Conservation (phyloP, 2,797 vertebrate genomes). For the Setipinna tenuifilis region DNA sequence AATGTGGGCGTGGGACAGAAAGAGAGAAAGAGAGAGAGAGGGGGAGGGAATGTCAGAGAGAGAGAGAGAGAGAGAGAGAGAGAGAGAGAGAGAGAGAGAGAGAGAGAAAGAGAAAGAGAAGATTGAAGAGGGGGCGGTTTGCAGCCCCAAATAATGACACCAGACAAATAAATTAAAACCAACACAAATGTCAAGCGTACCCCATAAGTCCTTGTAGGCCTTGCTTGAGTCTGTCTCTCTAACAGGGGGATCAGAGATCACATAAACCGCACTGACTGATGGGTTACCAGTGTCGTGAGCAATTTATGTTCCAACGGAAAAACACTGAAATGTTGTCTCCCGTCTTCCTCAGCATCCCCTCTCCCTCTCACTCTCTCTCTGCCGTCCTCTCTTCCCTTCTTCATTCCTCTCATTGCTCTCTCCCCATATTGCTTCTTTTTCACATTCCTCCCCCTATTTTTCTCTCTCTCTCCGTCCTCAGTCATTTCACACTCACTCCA, state of each 20-base stretch:
- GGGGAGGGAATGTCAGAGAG: background rate
- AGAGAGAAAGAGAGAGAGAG: background rate
- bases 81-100: slow-evolving; percentile 16
- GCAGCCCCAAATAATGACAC: slow-evolving; percentile 18
- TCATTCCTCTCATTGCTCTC: slow-evolving; percentile 17
- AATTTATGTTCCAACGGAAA: slow-evolving; percentile 21
- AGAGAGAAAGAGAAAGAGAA: background rate
- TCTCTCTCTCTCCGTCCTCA: background rate
- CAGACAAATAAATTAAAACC: slow-evolving; percentile 27
- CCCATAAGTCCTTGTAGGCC: slow-evolving; percentile 27
- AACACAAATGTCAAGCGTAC: slow-evolving; percentile 22
- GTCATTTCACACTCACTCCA: slow-evolving; percentile 11
- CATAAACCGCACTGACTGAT: slow-evolving; percentile 11
- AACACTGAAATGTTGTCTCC: slow-evolving; percentile 13
- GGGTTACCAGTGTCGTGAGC: slow-evolving; percentile 23
- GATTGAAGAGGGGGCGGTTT: background rate
- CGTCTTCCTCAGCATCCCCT: slow-evolving; percentile 33
- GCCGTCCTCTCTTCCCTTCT: slow-evolving; percentile 28
- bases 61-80: background rate
- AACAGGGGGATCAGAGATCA: slow-evolving; percentile 27
- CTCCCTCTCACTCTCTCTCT: slow-evolving; percentile 14
- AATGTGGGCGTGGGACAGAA: background rate
- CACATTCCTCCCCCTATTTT: slow-evolving; percentile 9
- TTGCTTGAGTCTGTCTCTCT: slow-evolving; percentile 21
- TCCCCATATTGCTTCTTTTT: background rate